phyloP scores from a whole-genome alignment of 2,888 invertebrate genomes.

The Dicyrtoma fusca region DNA sequence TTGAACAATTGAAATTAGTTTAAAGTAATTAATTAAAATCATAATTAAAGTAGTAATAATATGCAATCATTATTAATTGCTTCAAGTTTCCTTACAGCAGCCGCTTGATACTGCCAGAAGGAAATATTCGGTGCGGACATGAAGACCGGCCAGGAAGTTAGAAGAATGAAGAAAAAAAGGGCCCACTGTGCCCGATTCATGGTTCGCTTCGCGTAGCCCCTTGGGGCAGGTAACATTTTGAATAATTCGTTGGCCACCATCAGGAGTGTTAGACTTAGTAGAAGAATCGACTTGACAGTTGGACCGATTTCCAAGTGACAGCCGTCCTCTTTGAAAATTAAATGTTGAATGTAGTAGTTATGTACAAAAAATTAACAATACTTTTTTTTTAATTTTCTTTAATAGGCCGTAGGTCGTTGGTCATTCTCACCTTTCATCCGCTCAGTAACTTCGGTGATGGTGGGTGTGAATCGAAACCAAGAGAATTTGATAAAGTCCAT shows the following conservation, averaged over 20 bases:
- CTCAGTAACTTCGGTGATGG: constrained; percentile 32
- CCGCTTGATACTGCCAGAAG: constrained; percentile 56
- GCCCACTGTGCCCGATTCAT: constrained; percentile 52
- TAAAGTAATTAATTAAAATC: too few relatives aligned
- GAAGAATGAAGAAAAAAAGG: constrained; percentile 52
- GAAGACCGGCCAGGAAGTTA: constrained; percentile 55
- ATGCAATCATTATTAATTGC: too few relatives aligned
- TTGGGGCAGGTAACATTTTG: constrained; percentile 53
- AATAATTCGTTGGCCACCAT: constrained; percentile 54
- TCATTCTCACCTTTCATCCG: constrained; percentile 16
- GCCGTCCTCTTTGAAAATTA: too few relatives aligned
- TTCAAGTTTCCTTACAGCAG: constrained; percentile 50
- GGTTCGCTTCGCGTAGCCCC: constrained; percentile 49
- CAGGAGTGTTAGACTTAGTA: constrained; percentile 48
- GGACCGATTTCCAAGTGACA: constrained; percentile 55
- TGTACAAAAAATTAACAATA: too few relatives aligned
- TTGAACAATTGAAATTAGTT: too few relatives aligned
- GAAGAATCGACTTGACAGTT: constrained; percentile 52
- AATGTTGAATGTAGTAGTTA: too few relatives aligned
- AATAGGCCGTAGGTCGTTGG: too few relatives aligned
- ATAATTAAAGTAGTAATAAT: too few relatives aligned
- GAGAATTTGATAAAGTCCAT: constrained; percentile 55
- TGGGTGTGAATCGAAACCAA: constrained; percentile 53
- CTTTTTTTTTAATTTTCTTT: too few relatives aligned
- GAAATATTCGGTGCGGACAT: constrained; percentile 53